Percentiles rank a stretch among this genome's conserved stretches.
Evolutionary conservation across 2,113 vertebrate genomes (phyloP).

Genomic region (Ochotona princeps): DNA sequence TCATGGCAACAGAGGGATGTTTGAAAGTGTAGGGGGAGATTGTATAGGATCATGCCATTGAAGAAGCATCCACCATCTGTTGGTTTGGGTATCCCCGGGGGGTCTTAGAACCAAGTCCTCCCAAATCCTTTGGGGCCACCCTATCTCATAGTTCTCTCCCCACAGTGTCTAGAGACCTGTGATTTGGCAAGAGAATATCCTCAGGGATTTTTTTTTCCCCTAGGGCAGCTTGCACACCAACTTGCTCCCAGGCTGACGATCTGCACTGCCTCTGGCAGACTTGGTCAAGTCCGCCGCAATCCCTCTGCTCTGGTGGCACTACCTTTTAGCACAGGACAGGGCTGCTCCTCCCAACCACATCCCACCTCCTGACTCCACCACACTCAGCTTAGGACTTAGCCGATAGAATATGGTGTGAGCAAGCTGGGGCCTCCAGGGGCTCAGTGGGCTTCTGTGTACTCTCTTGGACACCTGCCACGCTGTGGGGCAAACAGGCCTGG

Average conservation of each 20-base stretch:
- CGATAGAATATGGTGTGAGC: background rate
- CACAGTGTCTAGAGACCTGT: background rate
- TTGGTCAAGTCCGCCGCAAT: background rate
- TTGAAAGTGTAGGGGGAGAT: background rate
- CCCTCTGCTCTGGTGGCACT: background rate
- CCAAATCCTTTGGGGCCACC: background rate
- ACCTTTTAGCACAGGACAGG: background rate
- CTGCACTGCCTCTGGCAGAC: background rate
- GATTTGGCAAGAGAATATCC: background rate
- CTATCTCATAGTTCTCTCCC: background rate
- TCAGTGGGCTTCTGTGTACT: background rate
- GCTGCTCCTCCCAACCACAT: background rate
- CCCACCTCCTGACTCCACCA: background rate
- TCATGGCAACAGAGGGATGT: background rate
- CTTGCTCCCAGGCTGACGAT: background rate
- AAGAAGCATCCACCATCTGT: background rate
- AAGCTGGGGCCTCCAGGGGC: background rate
- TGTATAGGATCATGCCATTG: background rate
- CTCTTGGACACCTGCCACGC: background rate
- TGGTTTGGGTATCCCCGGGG: background rate
- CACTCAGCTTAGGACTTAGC: background rate
- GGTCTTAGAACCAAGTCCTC: background rate
- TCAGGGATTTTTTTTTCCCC: background rate
- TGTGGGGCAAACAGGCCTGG: background rate
- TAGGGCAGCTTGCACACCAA: background rate